phyloP scores from a whole-genome alignment of 2,113 vertebrate species.

The Notothenia coriiceps region DNA sequence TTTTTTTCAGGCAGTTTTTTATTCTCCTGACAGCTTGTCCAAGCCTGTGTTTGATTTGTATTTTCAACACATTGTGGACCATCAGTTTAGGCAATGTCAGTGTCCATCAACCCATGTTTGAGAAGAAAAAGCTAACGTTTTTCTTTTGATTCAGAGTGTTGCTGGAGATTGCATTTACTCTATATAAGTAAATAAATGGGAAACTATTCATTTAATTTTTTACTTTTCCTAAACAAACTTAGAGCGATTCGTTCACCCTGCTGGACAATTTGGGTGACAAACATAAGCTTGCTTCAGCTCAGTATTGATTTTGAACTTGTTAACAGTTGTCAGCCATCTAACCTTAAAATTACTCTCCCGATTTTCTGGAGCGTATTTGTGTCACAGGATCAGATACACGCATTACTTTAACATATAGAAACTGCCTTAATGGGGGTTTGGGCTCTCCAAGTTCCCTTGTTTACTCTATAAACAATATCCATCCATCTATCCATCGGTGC shows the following conservation, averaged over 20 bases:
- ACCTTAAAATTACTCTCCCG: background rate
- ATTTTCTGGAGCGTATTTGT: no score
- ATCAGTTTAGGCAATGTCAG: constrained; percentile 22
- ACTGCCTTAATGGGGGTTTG: no score
- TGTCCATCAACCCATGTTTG: constrained; percentile 8
- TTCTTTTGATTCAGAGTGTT: constrained; percentile 20
- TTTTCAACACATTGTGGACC: constrained; percentile 12
- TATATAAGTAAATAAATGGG: constrained; percentile 3
- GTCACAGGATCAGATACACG: no score
- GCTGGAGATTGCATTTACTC: constrained; percentile 7
- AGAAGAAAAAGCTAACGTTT: constrained; percentile 1
- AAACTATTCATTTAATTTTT: constrained; percentile 14
- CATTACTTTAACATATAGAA: no score
- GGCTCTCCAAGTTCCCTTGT: no score
- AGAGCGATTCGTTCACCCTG: constrained; percentile 7
- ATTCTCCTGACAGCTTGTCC: constrained; percentile 28
- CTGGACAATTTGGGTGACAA: constrained; percentile 13
- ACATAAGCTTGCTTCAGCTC: constrained; percentile 7
- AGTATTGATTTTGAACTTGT: constrained; percentile 33
- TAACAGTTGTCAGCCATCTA: constrained; percentile 7
- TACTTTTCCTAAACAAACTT: background rate
- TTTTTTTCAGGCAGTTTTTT: background rate
- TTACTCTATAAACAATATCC: background rate
- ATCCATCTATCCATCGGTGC: background rate
- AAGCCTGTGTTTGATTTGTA: constrained; percentile 22